Percentiles rank a stretch among this genome's conserved stretches.
Conservation (phyloP, 1,140 invertebrate genomes). For the Homalodisca vitripennis region DNA sequence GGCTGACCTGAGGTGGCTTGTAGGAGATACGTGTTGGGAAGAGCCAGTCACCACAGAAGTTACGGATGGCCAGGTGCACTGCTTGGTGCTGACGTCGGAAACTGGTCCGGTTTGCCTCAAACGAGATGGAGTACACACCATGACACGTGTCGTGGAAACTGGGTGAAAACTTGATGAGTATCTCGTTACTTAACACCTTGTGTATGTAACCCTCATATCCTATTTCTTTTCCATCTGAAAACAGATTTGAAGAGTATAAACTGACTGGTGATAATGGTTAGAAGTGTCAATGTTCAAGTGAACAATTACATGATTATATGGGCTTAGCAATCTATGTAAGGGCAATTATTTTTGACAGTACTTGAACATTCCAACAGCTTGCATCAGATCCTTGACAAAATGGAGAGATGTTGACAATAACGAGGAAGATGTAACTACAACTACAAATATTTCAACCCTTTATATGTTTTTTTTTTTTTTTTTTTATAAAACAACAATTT, state of each 20-base stretch:
- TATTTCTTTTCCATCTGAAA: constrained; percentile 37
- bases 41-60: constrained; percentile 47
- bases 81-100: constrained; percentile 53
- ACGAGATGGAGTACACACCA: constrained; percentile 62
- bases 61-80: constrained; percentile 42
- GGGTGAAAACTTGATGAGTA: constrained; percentile 71
- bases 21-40: constrained; percentile 47
- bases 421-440: no score
- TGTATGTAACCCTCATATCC: constrained; percentile 80
- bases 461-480: no score
- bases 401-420: no score
- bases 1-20: constrained; percentile 32
- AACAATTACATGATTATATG: no score
- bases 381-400: no score
- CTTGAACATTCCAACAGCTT: no score
- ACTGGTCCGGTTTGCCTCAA: constrained; percentile 49
- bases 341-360: no score
- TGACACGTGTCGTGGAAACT: constrained; percentile 68
- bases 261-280: no score
- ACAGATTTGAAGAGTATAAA: constrained; percentile 28
- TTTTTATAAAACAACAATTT: no score
- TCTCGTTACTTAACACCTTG: constrained; percentile 61
- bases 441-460: no score
- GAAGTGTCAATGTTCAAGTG: no score
- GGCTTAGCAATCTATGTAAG: no score